Evolutionary conservation across 2,113 vertebrate species (phyloP).

Genomic region (Oxygymnocypris stewartii): DNA sequence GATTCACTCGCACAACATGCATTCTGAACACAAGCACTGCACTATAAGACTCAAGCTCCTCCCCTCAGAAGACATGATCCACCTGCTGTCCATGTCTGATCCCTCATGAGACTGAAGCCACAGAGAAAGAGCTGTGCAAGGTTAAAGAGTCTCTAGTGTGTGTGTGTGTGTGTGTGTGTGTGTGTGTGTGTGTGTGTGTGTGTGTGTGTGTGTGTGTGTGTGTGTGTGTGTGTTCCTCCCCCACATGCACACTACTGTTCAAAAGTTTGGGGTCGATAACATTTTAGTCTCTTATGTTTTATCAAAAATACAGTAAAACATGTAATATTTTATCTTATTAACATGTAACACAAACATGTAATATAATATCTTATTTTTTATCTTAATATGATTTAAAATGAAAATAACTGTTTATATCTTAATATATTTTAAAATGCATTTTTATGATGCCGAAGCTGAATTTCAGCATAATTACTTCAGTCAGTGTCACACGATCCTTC

Average conservation of each 20-base stretch:
- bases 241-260: background rate
- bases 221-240: background rate
- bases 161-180: background rate
- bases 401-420: background rate
- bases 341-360: too few species aligned
- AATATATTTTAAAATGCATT: background rate
- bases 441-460: background rate
- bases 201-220: background rate
- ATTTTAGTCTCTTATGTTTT: background rate
- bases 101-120: background rate
- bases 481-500: background rate
- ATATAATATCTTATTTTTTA: too few species aligned
- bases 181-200: background rate
- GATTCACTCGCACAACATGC: background rate
- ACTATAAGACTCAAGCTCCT: background rate
- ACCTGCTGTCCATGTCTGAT: background rate
- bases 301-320: too few species aligned
- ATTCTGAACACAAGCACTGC: slow-evolving; percentile 25
- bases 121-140: background rate
- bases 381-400: background rate
- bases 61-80: background rate
- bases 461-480: background rate
- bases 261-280: background rate
- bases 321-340: too few species aligned
- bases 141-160: background rate